A percentile compares a stretch with the other conserved stretches of the same genome.
These are phyloP conservation scores for Aplocera efformata DNA, from an alignment of 2,888 invertebrate genomes.

Conservation along the genomic window DNA sequence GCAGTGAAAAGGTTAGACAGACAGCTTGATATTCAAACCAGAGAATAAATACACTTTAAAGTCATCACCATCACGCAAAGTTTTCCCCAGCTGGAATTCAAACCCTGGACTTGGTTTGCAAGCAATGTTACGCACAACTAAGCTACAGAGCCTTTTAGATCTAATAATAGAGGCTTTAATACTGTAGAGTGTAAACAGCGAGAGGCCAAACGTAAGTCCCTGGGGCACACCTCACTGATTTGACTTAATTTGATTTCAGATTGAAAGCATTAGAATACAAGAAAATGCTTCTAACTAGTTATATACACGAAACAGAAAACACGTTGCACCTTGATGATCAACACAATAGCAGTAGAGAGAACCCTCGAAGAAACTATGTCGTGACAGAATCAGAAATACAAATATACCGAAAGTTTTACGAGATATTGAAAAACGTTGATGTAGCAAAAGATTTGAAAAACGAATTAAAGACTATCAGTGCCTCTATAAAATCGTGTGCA, in stretches of 20 bases:
- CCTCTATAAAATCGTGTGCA: neutral
- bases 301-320: too few relatives aligned
- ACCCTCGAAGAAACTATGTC: slow-evolving; percentile 7
- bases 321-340: too few relatives aligned
- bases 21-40: neutral
- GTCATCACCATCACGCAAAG: too few relatives aligned
- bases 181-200: too few relatives aligned
- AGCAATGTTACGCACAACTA: too few relatives aligned
- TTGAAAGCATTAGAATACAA: slow-evolving; percentile 38
- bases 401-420: slow-evolving; percentile 19
- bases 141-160: too few relatives aligned
- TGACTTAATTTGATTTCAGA: slow-evolving; percentile 32
- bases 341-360: neutral
- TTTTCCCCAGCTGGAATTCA: too few relatives aligned
- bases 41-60: too few relatives aligned
- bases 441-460: slow-evolving; percentile 21
- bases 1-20: slow-evolving; percentile 43
- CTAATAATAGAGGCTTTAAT: too few relatives aligned
- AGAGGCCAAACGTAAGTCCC: too few relatives aligned
- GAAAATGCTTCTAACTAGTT: slow-evolving; percentile 16
- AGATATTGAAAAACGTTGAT: slow-evolving; percentile 23
- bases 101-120: too few relatives aligned
- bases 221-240: too few relatives aligned
- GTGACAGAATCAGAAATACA: neutral
- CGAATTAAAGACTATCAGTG: neutral